Conservation (phyloP, 2,113 vertebrate genomes). For the Leuciscus idus region DNA sequence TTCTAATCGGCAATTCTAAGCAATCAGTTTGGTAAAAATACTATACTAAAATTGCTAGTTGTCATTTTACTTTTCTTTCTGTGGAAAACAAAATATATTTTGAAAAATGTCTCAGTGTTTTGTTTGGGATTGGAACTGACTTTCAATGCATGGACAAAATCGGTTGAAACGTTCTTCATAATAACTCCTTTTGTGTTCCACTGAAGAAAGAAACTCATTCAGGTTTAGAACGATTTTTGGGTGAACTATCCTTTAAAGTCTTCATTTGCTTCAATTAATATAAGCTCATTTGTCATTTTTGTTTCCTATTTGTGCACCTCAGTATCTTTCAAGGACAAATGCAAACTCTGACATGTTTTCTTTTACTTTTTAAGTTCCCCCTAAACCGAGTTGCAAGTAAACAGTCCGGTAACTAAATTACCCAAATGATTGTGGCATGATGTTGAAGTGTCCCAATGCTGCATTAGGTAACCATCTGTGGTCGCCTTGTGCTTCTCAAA, state of each 20-base stretch:
- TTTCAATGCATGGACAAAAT: neutral
- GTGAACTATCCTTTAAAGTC: neutral
- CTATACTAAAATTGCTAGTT: neutral
- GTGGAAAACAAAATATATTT: neutral
- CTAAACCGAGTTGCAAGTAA: slow-evolving; percentile 1
- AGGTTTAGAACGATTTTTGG: neutral
- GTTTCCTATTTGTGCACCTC: neutral
- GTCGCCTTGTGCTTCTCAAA: slow-evolving; percentile 25
- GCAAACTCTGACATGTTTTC: neutral
- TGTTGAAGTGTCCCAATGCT: slow-evolving; percentile 12
- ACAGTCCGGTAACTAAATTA: slow-evolving; percentile 26
- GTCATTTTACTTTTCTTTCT: neutral
- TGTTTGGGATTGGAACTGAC: neutral
- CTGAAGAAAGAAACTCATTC: neutral
- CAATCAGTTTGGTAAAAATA: neutral
- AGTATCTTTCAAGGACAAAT: neutral
- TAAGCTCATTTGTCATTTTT: neutral
- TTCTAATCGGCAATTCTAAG: neutral
- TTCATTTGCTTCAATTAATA: neutral
- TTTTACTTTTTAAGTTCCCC: neutral
- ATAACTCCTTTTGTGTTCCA: neutral
- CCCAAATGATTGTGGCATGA: slow-evolving; percentile 27
- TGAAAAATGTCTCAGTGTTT: neutral
- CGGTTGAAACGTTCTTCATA: neutral
- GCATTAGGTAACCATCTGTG: slow-evolving; percentile 19